Percentiles rank a stretch among this genome's conserved stretches.
These are phyloP conservation scores for Drosophila santomea DNA, from an alignment of 1,140 invertebrate species.

Conservation along the genomic window DNA sequence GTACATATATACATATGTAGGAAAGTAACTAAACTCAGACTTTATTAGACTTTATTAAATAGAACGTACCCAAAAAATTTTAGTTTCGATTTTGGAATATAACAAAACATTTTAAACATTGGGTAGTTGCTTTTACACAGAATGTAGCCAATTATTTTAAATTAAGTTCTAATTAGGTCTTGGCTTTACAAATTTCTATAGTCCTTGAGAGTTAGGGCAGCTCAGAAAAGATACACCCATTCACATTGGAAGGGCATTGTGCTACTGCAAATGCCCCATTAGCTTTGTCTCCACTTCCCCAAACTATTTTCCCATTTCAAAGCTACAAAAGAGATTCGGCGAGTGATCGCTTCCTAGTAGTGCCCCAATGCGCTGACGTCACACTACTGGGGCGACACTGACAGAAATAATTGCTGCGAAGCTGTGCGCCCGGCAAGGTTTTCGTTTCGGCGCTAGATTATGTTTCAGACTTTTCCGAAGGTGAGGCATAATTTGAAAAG, in stretches of 20 bases:
- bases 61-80: too few species aligned
- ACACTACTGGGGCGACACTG: slow-evolving; percentile 15
- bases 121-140: too few species aligned
- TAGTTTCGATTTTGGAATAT: too few species aligned
- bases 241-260: not conserved
- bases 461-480: slow-evolving; percentile 50
- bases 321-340: not conserved
- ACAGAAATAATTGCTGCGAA: slow-evolving; percentile 30
- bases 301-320: not conserved
- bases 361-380: slow-evolving; percentile 27
- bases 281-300: not conserved
- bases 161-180: too few species aligned
- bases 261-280: not conserved
- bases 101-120: too few species aligned
- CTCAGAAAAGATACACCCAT: not conserved
- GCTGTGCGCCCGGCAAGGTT: slow-evolving; percentile 21
- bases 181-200: too few species aligned
- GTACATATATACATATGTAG: too few species aligned
- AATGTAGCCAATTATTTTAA: too few species aligned
- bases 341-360: slow-evolving; percentile 38
- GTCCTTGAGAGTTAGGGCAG: too few species aligned
- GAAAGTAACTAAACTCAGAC: too few species aligned
- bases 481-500: slow-evolving; percentile 45
- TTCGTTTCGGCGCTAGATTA: slow-evolving; percentile 32
- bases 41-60: too few species aligned